phyloP scores from a whole-genome alignment of 1,140 invertebrate species.

The Musca domestica region DNA sequence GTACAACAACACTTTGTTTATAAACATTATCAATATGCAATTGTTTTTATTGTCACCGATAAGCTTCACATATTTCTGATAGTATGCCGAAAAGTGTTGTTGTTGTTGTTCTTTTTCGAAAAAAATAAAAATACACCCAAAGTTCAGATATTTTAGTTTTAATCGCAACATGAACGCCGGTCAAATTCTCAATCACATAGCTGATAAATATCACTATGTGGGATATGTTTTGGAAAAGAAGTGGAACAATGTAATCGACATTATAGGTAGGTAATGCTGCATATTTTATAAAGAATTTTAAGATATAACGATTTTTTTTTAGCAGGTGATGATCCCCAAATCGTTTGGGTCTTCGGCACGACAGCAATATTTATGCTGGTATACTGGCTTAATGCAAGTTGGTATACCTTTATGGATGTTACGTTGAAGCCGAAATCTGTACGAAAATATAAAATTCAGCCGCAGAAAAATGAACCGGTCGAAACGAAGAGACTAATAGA shows the following conservation, averaged over 20 bases:
- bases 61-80: too few species aligned
- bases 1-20: too few species aligned
- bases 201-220: not conserved
- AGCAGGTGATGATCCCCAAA: slow-evolving; percentile 61
- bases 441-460: slow-evolving; percentile 78
- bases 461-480: slow-evolving; percentile 76
- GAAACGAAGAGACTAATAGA: slow-evolving; percentile 59
- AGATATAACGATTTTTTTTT: slow-evolving; percentile 1
- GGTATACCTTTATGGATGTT: slow-evolving; percentile 74
- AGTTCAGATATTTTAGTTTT: too few species aligned
- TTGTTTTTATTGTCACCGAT: too few species aligned
- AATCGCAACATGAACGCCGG: too few species aligned
- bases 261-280: slow-evolving; percentile 3
- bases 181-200: too few species aligned
- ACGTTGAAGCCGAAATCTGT: slow-evolving; percentile 70
- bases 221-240: slow-evolving; percentile 30
- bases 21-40: too few species aligned
- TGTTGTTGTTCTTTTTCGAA: too few species aligned
- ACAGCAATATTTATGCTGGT: slow-evolving; percentile 61
- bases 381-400: slow-evolving; percentile 73
- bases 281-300: too few species aligned
- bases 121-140: too few species aligned
- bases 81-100: too few species aligned
- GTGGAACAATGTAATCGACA: slow-evolving; percentile 32
- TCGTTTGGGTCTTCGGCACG: slow-evolving; percentile 67